Percentiles rank a stretch among this genome's conserved stretches.
Evolutionary conservation across 2,797 vertebrate genomes (phyloP).

Genomic region (Okamejei kenojei): DNA sequence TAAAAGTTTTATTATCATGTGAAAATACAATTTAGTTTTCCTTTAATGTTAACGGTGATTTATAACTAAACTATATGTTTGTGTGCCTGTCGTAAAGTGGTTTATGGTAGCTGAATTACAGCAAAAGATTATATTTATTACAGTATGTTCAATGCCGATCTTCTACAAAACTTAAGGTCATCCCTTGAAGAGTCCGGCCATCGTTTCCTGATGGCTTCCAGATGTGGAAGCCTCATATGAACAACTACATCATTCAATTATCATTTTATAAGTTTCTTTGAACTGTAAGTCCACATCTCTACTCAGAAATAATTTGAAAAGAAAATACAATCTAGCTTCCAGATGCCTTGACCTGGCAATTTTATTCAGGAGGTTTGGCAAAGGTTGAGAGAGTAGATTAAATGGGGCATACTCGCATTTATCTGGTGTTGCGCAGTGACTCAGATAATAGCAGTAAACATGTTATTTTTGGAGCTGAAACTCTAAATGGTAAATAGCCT

Average conservation of each 20-base stretch:
- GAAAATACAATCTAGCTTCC: neutral
- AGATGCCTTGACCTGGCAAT: neutral
- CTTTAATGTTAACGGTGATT: neutral
- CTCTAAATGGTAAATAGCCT: neutral
- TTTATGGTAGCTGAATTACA: neutral
- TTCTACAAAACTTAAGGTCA: neutral
- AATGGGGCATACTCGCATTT: neutral
- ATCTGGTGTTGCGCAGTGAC: neutral
- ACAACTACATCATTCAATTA: constrained; percentile 9
- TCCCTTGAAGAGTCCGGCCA: neutral
- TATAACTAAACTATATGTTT: neutral
- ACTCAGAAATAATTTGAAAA: neutral
- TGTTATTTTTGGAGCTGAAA: constrained; percentile 22
- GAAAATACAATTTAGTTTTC: neutral
- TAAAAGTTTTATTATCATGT: too few relatives aligned
- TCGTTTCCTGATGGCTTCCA: constrained; percentile 3
- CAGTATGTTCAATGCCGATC: neutral
- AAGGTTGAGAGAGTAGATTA: neutral
- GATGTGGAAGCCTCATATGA: neutral
- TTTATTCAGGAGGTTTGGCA: constrained; percentile 11
- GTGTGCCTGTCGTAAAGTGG: neutral
- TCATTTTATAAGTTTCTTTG: constrained; percentile 19
- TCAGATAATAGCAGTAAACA: constrained; percentile 13
- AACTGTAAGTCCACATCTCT: constrained; percentile 8
- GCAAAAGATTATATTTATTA: neutral